Evolutionary conservation across 2,797 vertebrate genomes (phyloP), one percentile per base, ranked within the genome.

Genomic region (Labeo calbasu): DNA sequence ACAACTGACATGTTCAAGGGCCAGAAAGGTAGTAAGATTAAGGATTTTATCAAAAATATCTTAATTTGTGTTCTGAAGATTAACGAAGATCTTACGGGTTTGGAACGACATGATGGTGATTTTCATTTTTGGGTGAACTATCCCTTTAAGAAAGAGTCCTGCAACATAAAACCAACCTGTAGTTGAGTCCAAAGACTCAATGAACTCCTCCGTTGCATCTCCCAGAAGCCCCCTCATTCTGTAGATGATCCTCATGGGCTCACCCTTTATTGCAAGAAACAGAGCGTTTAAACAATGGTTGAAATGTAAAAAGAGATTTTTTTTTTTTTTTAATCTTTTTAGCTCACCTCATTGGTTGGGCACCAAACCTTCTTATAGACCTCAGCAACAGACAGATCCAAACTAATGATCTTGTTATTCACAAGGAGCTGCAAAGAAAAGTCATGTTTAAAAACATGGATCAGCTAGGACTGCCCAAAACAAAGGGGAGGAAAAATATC

Each of bases 311-410:
- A 32, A 50, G 12, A 3, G 3, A n/a, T 1, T 4, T 9, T 66
- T 2, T 32, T n/a, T 1, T 40, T 66, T 4, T 32, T 2, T 12
- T 32, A 32, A 36, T 36, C 2, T 36, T 36, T 48, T 82, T 46
- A 69, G 9, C 94, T 66, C 88, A 99, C 98, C 96, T 99, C 98
- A 51, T 99, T 99, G 12, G 98, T 98, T 0, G 98, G 97, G 87
- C 98, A 99, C 98, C 98, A 99, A 88, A 99, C 98, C 86, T 99
- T 99, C 94, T 99, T 99, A 92, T 99, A 99, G 86, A 99, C 98
- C 89, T 99, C 98, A 3, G 95, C 97, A 88, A 99, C 98, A 3
- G 98, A 96, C 85, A 99, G 93, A 90, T 99, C 98, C 93, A 99
- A 91, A 88, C 98, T 99, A 87, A 99, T 99, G 89, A 99, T 99